Evolutionary conservation across 2,113 vertebrate species (phyloP).

Genomic region (Dolichallabes microphthalmus): DNA sequence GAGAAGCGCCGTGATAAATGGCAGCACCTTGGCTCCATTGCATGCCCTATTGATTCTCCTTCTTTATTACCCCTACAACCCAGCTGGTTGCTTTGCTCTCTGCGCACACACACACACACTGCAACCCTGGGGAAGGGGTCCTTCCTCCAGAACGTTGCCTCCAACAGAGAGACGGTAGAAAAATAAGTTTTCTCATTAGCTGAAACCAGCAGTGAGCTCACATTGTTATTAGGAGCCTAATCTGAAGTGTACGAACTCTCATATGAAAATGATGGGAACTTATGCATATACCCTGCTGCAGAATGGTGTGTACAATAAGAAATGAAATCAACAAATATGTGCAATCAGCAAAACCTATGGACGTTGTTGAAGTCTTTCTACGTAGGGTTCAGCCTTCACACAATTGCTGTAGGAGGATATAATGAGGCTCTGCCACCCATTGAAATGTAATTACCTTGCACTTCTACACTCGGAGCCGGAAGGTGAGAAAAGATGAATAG

Average conservation of each 20-base stretch:
- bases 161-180: constrained; percentile 55
- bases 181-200: constrained; percentile 56
- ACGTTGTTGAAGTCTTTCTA: constrained; percentile 58
- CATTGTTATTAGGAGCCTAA: constrained; percentile 51
- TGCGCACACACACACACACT: constrained; percentile 62
- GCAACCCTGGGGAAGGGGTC: constrained; percentile 42
- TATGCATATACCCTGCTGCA: constrained; percentile 7
- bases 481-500: constrained; percentile 87
- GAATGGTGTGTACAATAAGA: constrained; percentile 21
- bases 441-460: constrained; percentile 86
- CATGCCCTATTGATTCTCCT: constrained; percentile 99
- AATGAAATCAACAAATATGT: constrained; percentile 46
- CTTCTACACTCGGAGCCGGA: constrained; percentile 81
- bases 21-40: constrained; percentile 99
- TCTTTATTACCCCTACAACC: constrained; percentile 99
- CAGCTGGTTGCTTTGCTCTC: constrained; percentile 99
- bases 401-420: constrained; percentile 80
- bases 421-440: constrained; percentile 86
- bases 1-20: constrained; percentile 99
- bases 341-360: constrained; percentile 33
- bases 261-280: constrained; percentile 22
- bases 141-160: constrained; percentile 49
- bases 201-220: constrained; percentile 44
- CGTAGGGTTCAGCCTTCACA: constrained; percentile 71
- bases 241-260: constrained; percentile 41